Evolutionary conservation across 2,888 invertebrate species (phyloP).

Genomic region (Punctoribates punctum): DNA sequence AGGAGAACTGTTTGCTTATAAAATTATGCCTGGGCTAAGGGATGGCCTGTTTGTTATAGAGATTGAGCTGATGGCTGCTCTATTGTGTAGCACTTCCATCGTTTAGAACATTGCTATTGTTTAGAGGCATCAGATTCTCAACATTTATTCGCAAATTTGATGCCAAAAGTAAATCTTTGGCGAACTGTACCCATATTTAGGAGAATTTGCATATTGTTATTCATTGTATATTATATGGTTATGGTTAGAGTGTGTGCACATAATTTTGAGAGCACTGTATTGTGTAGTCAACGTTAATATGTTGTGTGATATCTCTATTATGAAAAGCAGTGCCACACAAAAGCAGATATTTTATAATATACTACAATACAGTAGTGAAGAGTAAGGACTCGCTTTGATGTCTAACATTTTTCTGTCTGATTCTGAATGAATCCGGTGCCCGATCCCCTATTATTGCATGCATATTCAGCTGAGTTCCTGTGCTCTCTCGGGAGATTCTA

Average conservation of each 20-base stretch:
- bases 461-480: slow-evolving; percentile 30
- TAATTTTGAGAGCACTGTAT: neutral
- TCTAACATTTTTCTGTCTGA: slow-evolving; percentile 28
- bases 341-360: slow-evolving; percentile 21
- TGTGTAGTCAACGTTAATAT: slow-evolving; percentile 16
- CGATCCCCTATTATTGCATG: slow-evolving; percentile 34
- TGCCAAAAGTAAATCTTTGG: slow-evolving; percentile 19
- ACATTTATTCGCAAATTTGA: slow-evolving; percentile 5
- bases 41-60: slow-evolving; percentile 23
- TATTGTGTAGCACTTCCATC: neutral
- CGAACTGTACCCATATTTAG: neutral
- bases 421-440: neutral
- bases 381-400: slow-evolving; percentile 22
- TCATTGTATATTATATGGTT: slow-evolving; percentile 33
- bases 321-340: neutral
- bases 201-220: slow-evolving; percentile 21
- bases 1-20: slow-evolving; percentile 31
- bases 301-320: slow-evolving; percentile 33
- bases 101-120: neutral
- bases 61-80: neutral
- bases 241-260: neutral
- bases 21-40: slow-evolving; percentile 11
- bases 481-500: slow-evolving; percentile 25
- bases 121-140: slow-evolving; percentile 8
- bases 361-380: neutral